A percentile compares a stretch with the other conserved stretches of the same genome.
phyloP scores from a whole-genome alignment of 1,140 invertebrate genomes.

The Bombus balteatus region DNA sequence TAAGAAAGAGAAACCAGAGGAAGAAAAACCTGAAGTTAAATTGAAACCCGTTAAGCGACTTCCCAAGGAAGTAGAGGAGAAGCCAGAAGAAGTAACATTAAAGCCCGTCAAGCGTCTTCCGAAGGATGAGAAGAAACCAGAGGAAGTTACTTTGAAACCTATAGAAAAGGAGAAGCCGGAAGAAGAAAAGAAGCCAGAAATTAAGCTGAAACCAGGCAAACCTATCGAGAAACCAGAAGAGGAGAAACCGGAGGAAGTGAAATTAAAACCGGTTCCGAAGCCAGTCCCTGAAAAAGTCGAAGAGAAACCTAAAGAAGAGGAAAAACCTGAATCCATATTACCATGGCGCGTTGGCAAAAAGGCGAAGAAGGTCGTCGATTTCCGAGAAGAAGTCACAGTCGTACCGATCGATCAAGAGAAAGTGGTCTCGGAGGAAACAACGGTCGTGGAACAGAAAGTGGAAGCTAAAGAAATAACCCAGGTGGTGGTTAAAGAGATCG shows the following conservation, averaged over 20 bases:
- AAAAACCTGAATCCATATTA: slow-evolving; percentile 25
- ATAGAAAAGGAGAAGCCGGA: slow-evolving; percentile 53
- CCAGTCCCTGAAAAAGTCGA: slow-evolving; percentile 35
- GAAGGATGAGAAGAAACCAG: slow-evolving; percentile 42
- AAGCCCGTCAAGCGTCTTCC: slow-evolving; percentile 12
- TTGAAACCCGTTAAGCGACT: slow-evolving; percentile 37
- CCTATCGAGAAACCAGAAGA: slow-evolving; percentile 7
- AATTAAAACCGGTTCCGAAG: slow-evolving; percentile 57
- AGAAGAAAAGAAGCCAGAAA: slow-evolving; percentile 43
- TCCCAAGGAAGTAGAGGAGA: not conserved
- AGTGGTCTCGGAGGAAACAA: slow-evolving; percentile 53
- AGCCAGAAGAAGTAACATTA: not conserved
- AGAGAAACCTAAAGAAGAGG: slow-evolving; percentile 45
- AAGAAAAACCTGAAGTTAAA: slow-evolving; percentile 43
- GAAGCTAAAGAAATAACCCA: slow-evolving; percentile 56
- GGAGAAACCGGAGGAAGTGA: slow-evolving; percentile 69
- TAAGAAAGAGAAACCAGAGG: not conserved
- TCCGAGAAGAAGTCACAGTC: slow-evolving; percentile 75
- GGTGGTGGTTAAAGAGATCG: slow-evolving; percentile 67
- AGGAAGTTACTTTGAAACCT: slow-evolving; percentile 46
- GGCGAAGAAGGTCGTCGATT: slow-evolving; percentile 73
- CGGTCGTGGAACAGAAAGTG: slow-evolving; percentile 24
- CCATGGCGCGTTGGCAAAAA: slow-evolving; percentile 67
- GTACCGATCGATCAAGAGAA: slow-evolving; percentile 76
- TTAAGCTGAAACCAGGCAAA: slow-evolving; percentile 74